Percentiles rank a stretch among this genome's conserved stretches.
phyloP scores from a whole-genome alignment of 2,888 invertebrate genomes.

The Barypeithes pellucidus region DNA sequence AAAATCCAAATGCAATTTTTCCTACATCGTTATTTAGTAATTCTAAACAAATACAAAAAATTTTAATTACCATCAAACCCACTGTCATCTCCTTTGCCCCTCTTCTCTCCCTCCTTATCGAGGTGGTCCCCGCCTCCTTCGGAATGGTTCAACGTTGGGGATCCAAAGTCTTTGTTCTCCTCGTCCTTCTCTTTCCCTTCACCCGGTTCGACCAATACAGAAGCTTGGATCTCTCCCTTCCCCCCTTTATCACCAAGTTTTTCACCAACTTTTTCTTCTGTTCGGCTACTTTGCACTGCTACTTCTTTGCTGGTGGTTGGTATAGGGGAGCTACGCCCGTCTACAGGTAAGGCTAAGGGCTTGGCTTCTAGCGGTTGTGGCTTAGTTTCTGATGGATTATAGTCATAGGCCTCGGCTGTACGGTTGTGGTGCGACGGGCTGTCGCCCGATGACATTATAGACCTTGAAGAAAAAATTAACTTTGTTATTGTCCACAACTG shows the following conservation, averaged over 20 bases:
- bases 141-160: constrained; percentile 57
- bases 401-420: constrained; percentile 60
- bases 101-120: constrained; percentile 52
- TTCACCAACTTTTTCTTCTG: constrained; percentile 40
- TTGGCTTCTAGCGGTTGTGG: constrained; percentile 38
- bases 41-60: too few relatives aligned
- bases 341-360: constrained; percentile 15
- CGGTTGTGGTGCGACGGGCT: constrained; percentile 60
- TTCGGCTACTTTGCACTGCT: constrained; percentile 56
- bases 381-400: constrained; percentile 30
- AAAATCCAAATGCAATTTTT: too few relatives aligned
- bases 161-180: constrained; percentile 53
- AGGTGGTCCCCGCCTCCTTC: constrained; percentile 44
- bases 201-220: constrained; percentile 60
- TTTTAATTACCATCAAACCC: constrained; percentile 31
- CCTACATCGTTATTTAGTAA: too few relatives aligned
- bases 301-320: constrained; percentile 62
- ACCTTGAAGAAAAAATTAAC: constrained; percentile 56
- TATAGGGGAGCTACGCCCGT: constrained; percentile 56
- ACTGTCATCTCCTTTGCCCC: constrained; percentile 25
- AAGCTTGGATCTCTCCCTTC: constrained; percentile 56
- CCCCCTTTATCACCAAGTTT: constrained; percentile 8
- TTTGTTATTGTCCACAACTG: not conserved
- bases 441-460: constrained; percentile 63
- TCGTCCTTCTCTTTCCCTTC: constrained; percentile 45